Base-by-base conservation (phyloP, 2,888 invertebrate species). In the Alitta virens region DNA sequence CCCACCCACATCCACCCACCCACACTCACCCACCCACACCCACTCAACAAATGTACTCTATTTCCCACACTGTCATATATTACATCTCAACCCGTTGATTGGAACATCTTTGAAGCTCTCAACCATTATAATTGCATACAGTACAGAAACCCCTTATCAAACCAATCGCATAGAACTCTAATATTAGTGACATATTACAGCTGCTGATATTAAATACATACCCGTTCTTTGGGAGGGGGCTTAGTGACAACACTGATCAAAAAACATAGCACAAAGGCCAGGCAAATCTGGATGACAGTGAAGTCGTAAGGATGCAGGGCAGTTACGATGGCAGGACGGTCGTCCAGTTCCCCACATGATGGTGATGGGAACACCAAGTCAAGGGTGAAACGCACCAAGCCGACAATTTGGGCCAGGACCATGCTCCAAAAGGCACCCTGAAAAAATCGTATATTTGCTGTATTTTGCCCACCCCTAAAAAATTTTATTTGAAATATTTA, bases 401-500 rank as follows among this genome's bases (percentile, higher is more conserved):
- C 84, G 56, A 80, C 74, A 0, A 77, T 42, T 66, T 84, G 80
- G 3, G 84, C 84, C 2, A 73, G 63, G 63, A 84, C 69, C 54
- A 84, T 77, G 1, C 83, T 81, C 79, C 80, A 83, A 70, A 85
- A 85, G 7, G 84, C 84, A n/a, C 83, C 84, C 78, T 78, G 64
- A 51, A 53, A 58, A 42, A n/a, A n/a, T n/a, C n/a, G n/a, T n/a
- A n/a, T n/a, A n/a, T n/a, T n/a, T n/a, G n/a, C n/a, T n/a, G n/a
- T n/a, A n/a, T n/a, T n/a, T n/a, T n/a, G n/a, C n/a, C n/a, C n/a
- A n/a, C n/a, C n/a, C n/a, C n/a, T n/a, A n/a, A n/a, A n/a, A n/a
- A n/a, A n/a, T n/a, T n/a, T n/a, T n/a, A n/a, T n/a, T n/a, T n/a
- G n/a, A n/a, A n/a, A n/a, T n/a, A n/a, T n/a, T n/a, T n/a, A n/a